These are phyloP conservation scores for Stenurella melanura DNA, from an alignment of 2,888 invertebrate genomes.

Conservation along the genomic window DNA sequence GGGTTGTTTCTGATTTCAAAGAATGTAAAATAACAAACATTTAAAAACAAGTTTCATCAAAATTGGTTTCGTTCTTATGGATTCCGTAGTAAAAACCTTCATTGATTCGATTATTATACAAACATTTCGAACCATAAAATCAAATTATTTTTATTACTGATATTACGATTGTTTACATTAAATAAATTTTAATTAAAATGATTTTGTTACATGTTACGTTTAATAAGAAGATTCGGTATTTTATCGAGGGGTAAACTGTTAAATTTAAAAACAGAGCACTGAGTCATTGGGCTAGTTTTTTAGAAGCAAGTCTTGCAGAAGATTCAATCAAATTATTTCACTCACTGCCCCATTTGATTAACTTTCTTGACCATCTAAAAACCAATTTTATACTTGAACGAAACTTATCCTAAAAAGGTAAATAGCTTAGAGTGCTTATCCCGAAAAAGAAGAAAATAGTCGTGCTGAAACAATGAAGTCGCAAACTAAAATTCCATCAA, in stretches of 20 bases:
- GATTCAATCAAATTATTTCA: conserved; percentile 29
- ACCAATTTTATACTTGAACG: conserved; percentile 37
- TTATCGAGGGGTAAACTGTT: not conserved
- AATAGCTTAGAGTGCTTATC: not conserved
- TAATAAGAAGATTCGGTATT: not conserved
- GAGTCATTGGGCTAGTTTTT: not conserved
- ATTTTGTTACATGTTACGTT: not conserved
- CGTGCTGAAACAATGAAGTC: too few species aligned
- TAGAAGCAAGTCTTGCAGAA: conserved; percentile 23
- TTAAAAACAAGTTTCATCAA: too few species aligned
- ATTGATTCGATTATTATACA: too few species aligned
- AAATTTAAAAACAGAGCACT: not conserved
- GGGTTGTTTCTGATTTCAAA: too few species aligned
- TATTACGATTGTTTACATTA: too few species aligned
- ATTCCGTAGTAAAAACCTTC: too few species aligned
- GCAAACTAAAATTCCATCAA: too few species aligned
- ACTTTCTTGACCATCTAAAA: conserved; percentile 34
- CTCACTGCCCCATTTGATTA: conserved; percentile 26
- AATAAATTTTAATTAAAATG: not conserved
- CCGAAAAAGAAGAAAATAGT: not conserved
- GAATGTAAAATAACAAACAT: too few species aligned
- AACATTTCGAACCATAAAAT: too few species aligned
- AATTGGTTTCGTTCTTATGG: too few species aligned
- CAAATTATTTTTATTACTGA: too few species aligned
- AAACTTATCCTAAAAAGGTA: not conserved